Evolutionary conservation across 2,888 invertebrate species (phyloP), one percentile per base, ranked within the genome.

Genomic region (Scaeva pyrastri): DNA sequence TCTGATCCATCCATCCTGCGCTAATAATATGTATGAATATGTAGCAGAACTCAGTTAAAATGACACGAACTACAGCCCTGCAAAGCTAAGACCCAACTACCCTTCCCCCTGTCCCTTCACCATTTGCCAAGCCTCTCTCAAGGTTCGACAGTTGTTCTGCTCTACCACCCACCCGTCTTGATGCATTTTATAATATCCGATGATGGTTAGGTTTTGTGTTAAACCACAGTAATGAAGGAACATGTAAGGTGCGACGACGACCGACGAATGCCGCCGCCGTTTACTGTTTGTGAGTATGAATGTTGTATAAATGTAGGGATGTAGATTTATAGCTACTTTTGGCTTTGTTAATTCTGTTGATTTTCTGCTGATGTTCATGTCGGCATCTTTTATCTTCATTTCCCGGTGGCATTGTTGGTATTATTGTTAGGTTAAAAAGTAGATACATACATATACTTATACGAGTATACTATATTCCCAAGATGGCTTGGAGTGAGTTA

Each of bases 1-100:
- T 31, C 31, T 31, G 31, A 31, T 31, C 31, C 70, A 74, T 74
- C 45, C 80, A 56, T 68, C 48, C 72, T 50, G 41, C 60, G 64
- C 75, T 85, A 85, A 72, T 80, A 66, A 80, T 80, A 85, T 85
- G 85, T 80, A 85, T 85, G 85, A 85, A 85, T 81, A 85, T 85
- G 81, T 85, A 85, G 76, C 3, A 31, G 31, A 5, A 31, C 6
- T n/a, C 39, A 80, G 80, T 58, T 76, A 23, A 68, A 52, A 41
- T 31, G 80, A 68, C 76, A 58, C 31, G 31, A 31, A 31, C 6
- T 8, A 31, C 31, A 3, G 1, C 31, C 31, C 31, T 7, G 31
- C 31, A 1, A 1, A 2, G 31, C 31, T 2, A 4, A 31, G 31
- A n/a, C 31, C 31, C 6, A 8, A 8, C 31, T 31, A n/a, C n/a